phyloP scores from a whole-genome alignment of 2,797 vertebrate genomes.

The Argya squamiceps region DNA sequence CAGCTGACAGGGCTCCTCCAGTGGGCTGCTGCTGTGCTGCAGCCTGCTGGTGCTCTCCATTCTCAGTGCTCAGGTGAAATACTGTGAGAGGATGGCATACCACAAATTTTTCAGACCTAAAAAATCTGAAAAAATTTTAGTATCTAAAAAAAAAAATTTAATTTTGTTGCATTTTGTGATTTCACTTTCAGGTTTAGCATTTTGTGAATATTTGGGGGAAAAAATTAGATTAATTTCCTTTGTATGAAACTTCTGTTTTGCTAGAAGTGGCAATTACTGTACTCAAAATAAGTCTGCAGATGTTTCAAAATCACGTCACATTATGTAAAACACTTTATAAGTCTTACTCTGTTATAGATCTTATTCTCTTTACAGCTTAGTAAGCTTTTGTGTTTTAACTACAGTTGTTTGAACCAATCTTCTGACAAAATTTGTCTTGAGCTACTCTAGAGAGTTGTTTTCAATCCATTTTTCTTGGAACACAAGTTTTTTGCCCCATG shows the following conservation, averaged over 20 bases:
- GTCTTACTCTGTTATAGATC: neutral
- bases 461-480: neutral
- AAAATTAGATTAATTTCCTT: neutral
- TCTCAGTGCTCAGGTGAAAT: neutral
- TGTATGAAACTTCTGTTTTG: neutral
- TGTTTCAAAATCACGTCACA: neutral
- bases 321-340: neutral
- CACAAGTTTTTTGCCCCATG: neutral
- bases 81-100: neutral
- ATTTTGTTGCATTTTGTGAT: neutral
- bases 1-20: neutral
- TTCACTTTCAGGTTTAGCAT: neutral
- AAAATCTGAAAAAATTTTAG: too few relatives aligned
- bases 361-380: neutral
- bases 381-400: neutral
- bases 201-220: neutral
- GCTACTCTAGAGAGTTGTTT: neutral
- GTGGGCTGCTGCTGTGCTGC: neutral
- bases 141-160: neutral
- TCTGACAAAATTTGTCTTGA: neutral
- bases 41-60: fast-evolving
- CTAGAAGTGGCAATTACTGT: neutral
- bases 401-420: neutral
- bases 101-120: neutral
- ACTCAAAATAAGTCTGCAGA: neutral